Evolutionary conservation across 2,888 invertebrate genomes (phyloP).

Genomic region (Drosophila sordidula): DNA sequence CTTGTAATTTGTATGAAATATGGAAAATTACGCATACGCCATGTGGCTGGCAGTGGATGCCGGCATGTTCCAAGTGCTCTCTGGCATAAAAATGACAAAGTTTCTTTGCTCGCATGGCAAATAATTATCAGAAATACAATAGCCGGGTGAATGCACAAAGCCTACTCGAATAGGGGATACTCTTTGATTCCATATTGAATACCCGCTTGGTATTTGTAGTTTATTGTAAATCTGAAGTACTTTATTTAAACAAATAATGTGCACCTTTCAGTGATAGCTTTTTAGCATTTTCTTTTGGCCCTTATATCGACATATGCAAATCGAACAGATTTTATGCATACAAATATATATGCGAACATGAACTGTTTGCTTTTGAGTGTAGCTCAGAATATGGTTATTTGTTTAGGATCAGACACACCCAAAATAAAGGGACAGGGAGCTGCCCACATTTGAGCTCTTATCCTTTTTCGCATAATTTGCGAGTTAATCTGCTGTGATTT

Average conservation of each 20-base stretch:
- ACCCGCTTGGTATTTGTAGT: no score
- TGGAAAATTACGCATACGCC: conserved; percentile 69
- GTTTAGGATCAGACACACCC: conserved; percentile 53
- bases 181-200: background rate
- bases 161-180: background rate
- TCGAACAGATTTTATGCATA: conserved; percentile 43
- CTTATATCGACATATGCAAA: conserved; percentile 51
- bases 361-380: conserved; percentile 30
- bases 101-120: conserved; percentile 39
- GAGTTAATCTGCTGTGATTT: conserved; percentile 78
- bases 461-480: conserved; percentile 77
- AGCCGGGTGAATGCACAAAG: background rate
- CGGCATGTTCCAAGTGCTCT: conserved; percentile 61
- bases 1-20: conserved; percentile 37
- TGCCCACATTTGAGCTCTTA: conserved; percentile 52
- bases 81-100: conserved; percentile 50
- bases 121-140: conserved; percentile 44
- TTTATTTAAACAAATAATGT: no score
- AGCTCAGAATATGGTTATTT: conserved; percentile 50
- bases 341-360: conserved; percentile 30
- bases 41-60: conserved; percentile 48
- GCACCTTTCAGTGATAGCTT: background rate
- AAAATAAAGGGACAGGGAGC: background rate
- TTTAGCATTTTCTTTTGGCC: background rate
- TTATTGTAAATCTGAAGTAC: no score